Conservation (phyloP, 2,797 vertebrate species). For the Xyrichtys novacula region DNA sequence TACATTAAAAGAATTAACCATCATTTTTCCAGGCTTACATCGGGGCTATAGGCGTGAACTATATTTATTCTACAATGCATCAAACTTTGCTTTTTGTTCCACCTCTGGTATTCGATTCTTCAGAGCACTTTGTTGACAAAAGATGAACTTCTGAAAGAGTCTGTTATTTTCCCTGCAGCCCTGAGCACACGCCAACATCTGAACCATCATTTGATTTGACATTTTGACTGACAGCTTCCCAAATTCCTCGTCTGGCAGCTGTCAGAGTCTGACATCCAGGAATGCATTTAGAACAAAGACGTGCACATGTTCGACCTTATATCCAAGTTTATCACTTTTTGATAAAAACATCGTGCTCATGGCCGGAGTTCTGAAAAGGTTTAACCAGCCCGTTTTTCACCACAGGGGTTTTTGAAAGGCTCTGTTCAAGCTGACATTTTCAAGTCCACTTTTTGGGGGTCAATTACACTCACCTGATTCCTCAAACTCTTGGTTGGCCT, state of each 20-base stretch:
- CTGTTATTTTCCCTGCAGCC: constrained; percentile 23
- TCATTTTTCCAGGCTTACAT: too few relatives aligned
- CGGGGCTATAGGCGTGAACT: too few relatives aligned
- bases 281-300: constrained; percentile 40
- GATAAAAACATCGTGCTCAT: constrained; percentile 2
- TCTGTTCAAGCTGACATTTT: constrained; percentile 51
- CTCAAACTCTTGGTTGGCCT: constrained; percentile 92
- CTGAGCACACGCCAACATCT: constrained; percentile 14
- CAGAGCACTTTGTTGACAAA: constrained; percentile 17
- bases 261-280: constrained; percentile 31
- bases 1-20: too few relatives aligned
- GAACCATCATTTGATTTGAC: constrained; percentile 38
- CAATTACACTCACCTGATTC: constrained; percentile 88
- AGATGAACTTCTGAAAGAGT: constrained; percentile 23
- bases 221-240: constrained; percentile 47
- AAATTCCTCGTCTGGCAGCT: constrained; percentile 40
- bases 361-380: not conserved
- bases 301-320: not conserved
- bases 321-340: constrained; percentile 8
- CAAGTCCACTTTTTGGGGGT: constrained; percentile 25
- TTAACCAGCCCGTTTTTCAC: constrained; percentile 29
- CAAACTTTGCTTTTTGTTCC: not conserved
- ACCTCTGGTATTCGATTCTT: not conserved
- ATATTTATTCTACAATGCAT: not conserved
- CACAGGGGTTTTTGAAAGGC: constrained; percentile 17